Evolutionary conservation across 1,140 invertebrate species (phyloP).

Genomic region (Cydia fagiglandana): DNA sequence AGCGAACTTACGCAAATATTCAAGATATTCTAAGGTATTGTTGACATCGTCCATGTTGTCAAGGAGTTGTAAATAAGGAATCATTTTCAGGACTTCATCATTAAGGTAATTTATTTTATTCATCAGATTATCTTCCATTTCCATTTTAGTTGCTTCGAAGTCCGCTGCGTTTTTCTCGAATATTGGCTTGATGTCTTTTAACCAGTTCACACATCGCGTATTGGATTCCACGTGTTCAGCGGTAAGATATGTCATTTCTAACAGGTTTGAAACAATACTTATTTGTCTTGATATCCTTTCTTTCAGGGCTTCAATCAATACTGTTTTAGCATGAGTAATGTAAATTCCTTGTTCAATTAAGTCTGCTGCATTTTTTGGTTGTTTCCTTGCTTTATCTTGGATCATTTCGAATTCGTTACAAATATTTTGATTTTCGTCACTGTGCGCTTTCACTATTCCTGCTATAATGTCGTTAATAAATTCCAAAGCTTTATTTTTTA

Average conservation of each 20-base stretch:
- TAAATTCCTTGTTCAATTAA: slow-evolving; percentile 85
- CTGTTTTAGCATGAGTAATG: slow-evolving; percentile 82
- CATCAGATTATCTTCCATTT: slow-evolving; percentile 88
- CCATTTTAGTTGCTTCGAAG: slow-evolving; percentile 88
- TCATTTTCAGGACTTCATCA: slow-evolving; percentile 84
- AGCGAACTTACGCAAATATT: slow-evolving; percentile 86
- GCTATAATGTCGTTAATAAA: slow-evolving; percentile 72
- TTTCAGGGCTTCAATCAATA: slow-evolving; percentile 81
- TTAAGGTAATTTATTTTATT: slow-evolving; percentile 85
- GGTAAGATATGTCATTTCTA: slow-evolving; percentile 84
- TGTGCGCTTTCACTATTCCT: slow-evolving; percentile 66
- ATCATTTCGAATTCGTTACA: slow-evolving; percentile 83
- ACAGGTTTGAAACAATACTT: slow-evolving; percentile 82
- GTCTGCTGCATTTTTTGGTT: slow-evolving; percentile 85
- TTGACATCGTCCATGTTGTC: slow-evolving; percentile 86
- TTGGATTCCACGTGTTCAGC: slow-evolving; percentile 85
- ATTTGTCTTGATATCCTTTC: slow-evolving; percentile 82
- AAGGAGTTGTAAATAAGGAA: slow-evolving; percentile 83
- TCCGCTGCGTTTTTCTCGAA: slow-evolving; percentile 85
- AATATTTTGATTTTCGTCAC: slow-evolving; percentile 81
- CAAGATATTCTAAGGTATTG: slow-evolving; percentile 83
- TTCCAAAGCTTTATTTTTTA: slow-evolving; percentile 65
- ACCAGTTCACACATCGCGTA: slow-evolving; percentile 85
- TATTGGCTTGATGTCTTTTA: slow-evolving; percentile 85
- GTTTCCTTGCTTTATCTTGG: slow-evolving; percentile 80